Percentiles rank a stretch among this genome's conserved stretches.
Conservation (phyloP, 2,797 vertebrate genomes). For the Mus spretus region DNA sequence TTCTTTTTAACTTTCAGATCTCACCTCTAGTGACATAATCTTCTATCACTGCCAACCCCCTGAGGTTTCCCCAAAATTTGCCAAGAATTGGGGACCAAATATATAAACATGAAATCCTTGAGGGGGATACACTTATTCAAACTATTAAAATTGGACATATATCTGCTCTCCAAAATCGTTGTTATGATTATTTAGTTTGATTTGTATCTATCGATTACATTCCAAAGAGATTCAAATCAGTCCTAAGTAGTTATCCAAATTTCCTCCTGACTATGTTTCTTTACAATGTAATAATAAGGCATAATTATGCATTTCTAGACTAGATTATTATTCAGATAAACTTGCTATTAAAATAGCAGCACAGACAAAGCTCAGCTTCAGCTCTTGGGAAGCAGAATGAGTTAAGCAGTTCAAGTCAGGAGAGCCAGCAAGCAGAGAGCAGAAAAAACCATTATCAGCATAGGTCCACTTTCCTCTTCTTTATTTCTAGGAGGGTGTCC, state of each 20-base stretch:
- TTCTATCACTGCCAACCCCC: background rate
- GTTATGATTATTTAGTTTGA: background rate
- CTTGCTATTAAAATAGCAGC: background rate
- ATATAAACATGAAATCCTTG: background rate
- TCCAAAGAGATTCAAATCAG: background rate
- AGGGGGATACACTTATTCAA: too few species aligned
- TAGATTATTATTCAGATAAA: background rate
- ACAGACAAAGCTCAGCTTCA: background rate
- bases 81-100: background rate
- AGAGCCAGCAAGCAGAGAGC: background rate
- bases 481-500: background rate
- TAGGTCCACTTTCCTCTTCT: background rate
- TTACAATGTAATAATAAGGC: background rate
- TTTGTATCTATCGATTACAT: background rate
- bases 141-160: background rate
- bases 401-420: background rate
- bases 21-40: background rate
- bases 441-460: background rate
- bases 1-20: background rate
- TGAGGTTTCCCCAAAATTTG: background rate
- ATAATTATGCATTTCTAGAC: background rate
- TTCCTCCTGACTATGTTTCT: background rate
- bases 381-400: background rate
- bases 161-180: background rate
- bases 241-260: background rate